Base-by-base conservation (phyloP, 2,888 invertebrate species). In the Spodoptera exigua region DNA sequence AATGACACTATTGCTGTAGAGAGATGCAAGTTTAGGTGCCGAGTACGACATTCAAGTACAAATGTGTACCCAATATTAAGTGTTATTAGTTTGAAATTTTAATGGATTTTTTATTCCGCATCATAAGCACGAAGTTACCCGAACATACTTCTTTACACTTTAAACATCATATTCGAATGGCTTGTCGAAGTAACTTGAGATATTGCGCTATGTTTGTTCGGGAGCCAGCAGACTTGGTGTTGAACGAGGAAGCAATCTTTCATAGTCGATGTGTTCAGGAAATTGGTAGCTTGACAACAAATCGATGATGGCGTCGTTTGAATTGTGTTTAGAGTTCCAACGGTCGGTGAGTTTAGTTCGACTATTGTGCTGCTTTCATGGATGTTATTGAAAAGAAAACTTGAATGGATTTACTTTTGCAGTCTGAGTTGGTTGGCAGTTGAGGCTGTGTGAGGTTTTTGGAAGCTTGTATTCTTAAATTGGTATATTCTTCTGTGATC, bases 221-320 rank as follows among this genome's bases (percentile, higher is more conserved):
- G 40, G 58, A 70, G 64, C 18, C 52, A 65, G 75, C 61, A 73
- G 61, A 55, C 66, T 62, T 67, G 60, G 62, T 74, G 74, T 61
- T 54, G 61, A 46, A 37, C 63, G 62, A 70, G 80, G 79, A 80
- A 80, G 66, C 73, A 69, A 80, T 80, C 76, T 70, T 70, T 80
- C 80, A 78, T 68, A 74, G 68, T 61, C 59, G 68, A 72, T 76
- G 63, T 61, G 61, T 46, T 62, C 54, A 72, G 80, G 80, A 80
- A 73, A 80, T 80, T 80, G 71, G 70, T 62, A 58, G 60, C 66
- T 48, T 71, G 78, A 78, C 76, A 77, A 67, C 60, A 59, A 67
- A 77, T 78, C 79, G 70, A 77, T 64, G 35, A 48, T 48, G 27
- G 27, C 27, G 39, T 49, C 67, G 73, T 75, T 72, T 59, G 53